Evolutionary conservation across 1,140 invertebrate genomes (phyloP).

Genomic region (Bactericera cockerelli): DNA sequence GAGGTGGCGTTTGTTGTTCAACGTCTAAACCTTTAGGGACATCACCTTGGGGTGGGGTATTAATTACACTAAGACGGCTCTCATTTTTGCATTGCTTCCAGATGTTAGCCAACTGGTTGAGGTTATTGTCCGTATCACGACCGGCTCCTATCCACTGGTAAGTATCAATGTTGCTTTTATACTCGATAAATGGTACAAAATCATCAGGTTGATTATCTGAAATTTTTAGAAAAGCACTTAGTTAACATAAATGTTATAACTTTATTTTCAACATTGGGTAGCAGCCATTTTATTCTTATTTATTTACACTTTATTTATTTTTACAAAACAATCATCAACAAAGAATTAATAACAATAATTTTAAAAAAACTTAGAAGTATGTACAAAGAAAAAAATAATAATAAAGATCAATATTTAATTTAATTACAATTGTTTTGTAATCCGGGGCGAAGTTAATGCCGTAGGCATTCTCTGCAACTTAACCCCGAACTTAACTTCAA

Average conservation of each 20-base stretch:
- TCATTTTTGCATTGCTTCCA: conserved; percentile 28
- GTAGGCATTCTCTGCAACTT: no score
- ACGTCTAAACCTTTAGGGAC: background rate
- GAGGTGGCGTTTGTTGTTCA: conserved; percentile 36
- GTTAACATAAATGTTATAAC: background rate
- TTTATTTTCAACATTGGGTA: background rate
- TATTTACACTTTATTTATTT: no score
- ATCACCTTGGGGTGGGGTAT: background rate
- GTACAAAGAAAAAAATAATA: no score
- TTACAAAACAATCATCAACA: no score
- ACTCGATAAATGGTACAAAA: conserved; percentile 85
- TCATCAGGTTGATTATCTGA: conserved; percentile 58
- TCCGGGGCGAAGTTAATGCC: no score
- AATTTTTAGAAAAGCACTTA: no score
- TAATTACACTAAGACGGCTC: background rate
- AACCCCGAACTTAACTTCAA: no score
- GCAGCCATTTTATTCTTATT: background rate
- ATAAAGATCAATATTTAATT: no score
- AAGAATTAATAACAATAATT: no score
- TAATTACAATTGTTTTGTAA: no score
- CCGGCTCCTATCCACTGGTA: conserved; percentile 96
- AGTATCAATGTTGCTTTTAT: conserved; percentile 49
- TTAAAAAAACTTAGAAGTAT: no score
- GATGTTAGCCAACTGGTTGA: conserved; percentile 27
- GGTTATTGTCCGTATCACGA: conserved; percentile 66